Percentiles rank a stretch among this genome's conserved stretches.
phyloP scores from a whole-genome alignment of 2,888 invertebrate species.

The Drosophila subsilvestris region DNA sequence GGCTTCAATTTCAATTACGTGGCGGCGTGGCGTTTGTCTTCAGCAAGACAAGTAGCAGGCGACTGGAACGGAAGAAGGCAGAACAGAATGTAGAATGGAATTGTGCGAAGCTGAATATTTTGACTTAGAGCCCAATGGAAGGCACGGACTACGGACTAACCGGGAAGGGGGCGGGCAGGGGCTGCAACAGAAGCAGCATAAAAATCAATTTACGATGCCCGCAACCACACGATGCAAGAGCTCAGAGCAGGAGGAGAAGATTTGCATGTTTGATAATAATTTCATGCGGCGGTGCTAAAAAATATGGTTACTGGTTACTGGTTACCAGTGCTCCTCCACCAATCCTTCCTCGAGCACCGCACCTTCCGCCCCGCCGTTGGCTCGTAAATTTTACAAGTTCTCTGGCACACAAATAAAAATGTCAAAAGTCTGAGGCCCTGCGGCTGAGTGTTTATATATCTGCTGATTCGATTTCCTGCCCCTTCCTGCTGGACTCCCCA shows the following conservation, averaged over 20 bases:
- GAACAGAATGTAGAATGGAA: constrained; percentile 6
- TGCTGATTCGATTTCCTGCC: constrained; percentile 41
- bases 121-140: constrained; percentile 28
- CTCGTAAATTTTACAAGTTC: constrained; percentile 66
- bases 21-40: constrained; percentile 51
- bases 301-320: constrained; percentile 34
- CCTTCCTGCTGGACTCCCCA: constrained; percentile 11
- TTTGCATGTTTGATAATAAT: constrained; percentile 82
- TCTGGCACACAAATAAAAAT: constrained; percentile 57
- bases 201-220: constrained; percentile 78
- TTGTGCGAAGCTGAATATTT: constrained; percentile 25
- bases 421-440: constrained; percentile 55
- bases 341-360: constrained; percentile 17
- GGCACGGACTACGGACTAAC: not conserved
- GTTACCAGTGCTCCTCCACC: not conserved
- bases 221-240: constrained; percentile 32
- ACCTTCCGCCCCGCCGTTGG: constrained; percentile 9
- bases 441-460: constrained; percentile 53
- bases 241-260: constrained; percentile 52
- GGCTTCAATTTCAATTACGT: constrained; percentile 62
- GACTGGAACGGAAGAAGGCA: constrained; percentile 15
- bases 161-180: not conserved
- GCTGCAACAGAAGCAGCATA: constrained; percentile 72
- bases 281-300: constrained; percentile 42
- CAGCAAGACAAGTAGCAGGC: constrained; percentile 73